phyloP scores from a whole-genome alignment of 2,888 invertebrate species.

The Lasioglossum calceatum region DNA sequence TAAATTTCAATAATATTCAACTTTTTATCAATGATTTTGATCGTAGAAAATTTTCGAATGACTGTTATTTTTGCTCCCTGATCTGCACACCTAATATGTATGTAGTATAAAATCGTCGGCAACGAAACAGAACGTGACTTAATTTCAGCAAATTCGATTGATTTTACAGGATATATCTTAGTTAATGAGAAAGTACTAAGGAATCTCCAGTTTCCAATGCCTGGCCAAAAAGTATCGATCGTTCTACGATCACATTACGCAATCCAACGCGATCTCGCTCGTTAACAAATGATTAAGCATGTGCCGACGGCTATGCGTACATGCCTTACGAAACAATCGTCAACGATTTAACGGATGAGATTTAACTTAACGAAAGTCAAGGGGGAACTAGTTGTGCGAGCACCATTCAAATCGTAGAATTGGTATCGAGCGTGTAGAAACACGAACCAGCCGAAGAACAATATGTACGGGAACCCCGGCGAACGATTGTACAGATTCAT shows the following conservation, averaged over 20 bases:
- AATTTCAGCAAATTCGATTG: background rate
- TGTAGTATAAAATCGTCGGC: background rate
- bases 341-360: conserved; percentile 7
- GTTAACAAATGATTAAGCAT: conserved; percentile 5
- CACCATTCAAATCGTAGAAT: conserved; percentile 25
- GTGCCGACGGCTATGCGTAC: conserved; percentile 51
- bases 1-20: too few relatives aligned
- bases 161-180: background rate
- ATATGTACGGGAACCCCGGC: conserved; percentile 10
- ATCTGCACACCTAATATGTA: too few relatives aligned
- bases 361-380: conserved; percentile 3
- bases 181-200: background rate
- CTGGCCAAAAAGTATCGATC: background rate
- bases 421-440: background rate
- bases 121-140: background rate
- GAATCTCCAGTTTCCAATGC: conserved; percentile 3
- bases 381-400: conserved; percentile 15
- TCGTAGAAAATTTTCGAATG: too few relatives aligned
- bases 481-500: conserved; percentile 31
- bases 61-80: too few relatives aligned
- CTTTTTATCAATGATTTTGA: too few relatives aligned
- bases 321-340: conserved; percentile 52
- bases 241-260: background rate
- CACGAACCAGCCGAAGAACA: background rate
- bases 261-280: background rate